Base-by-base conservation (phyloP, 2,888 invertebrate species). In the Mellilla xanthometata region DNA sequence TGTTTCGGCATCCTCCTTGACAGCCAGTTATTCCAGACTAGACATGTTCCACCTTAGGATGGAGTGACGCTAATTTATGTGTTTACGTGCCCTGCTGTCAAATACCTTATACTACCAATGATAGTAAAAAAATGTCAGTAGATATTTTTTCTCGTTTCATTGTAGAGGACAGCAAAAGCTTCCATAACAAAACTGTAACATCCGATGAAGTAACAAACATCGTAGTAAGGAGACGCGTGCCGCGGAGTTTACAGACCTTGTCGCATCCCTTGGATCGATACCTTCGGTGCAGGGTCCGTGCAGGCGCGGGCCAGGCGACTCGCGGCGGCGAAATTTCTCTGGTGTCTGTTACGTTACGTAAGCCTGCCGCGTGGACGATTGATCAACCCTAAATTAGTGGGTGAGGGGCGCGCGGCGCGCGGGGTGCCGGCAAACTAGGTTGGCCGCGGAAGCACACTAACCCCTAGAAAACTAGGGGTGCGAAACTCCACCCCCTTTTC, bases 381-480 rank as follows among this genome's bases (percentile, higher is more conserved):
- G 88, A 88, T 88, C 88, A 87, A 79, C 84, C 82, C 86, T 85
- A 87, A 88, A 87, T 89, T 86, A 89, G 85, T 72, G 76, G 78
- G 73, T 69, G 76, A 76, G 79, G 80, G 68, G 67, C 56, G 64
- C 46, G 69, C 63, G 76, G 65, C 60, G 79, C 69, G 84, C 82
- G 81, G 80, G 79, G 72, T 62, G 68, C 77, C 78, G 71, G 77
- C 80, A 85, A 89, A 88, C 89, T 89, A 89, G 89, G 89, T 89
- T 89, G 89, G 87, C 81, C 84, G 79, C 88, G 89, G 83, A 89
- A 89, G 87, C 89, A 89, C 84, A 89, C 87, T 89, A 89, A 89
- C 89, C 89, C 89, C 89, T 89, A 88, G 89, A 89, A 89, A 89
- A 88, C 89, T 88, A 87, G 89, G 89, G 89, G 89, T 88, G 88